Conservation (phyloP, 1,140 invertebrate species). For the Aporrectodea caliginosa region DNA sequence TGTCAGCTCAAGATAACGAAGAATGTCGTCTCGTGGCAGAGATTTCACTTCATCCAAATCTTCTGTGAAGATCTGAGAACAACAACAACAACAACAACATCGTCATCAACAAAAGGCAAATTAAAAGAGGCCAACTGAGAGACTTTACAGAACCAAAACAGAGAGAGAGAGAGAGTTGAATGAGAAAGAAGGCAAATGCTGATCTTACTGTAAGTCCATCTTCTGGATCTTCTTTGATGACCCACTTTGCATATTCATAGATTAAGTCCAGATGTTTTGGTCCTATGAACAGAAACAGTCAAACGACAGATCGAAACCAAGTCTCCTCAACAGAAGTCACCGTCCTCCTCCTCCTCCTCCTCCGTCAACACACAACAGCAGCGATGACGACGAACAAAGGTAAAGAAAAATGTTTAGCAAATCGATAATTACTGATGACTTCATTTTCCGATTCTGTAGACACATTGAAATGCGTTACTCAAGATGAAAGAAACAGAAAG, state of each 20-base stretch:
- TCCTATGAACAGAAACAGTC: too few species aligned
- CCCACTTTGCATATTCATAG: conserved; percentile 91
- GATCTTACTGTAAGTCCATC: conserved; percentile 71
- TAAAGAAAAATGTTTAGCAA: too few species aligned
- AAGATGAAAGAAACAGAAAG: too few species aligned
- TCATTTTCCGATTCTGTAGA: too few species aligned
- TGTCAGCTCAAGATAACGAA: conserved; percentile 80
- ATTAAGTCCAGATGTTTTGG: conserved; percentile 84
- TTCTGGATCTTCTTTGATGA: conserved; percentile 77
- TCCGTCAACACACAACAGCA: too few species aligned
- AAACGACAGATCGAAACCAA: too few species aligned
- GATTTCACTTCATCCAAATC: conserved; percentile 82
- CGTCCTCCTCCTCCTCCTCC: too few species aligned
- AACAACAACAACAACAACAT: conserved; percentile 35
- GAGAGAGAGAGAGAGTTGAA: background rate
- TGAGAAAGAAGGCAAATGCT: background rate
- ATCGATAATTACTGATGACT: too few species aligned
- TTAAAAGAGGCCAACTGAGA: too few species aligned
- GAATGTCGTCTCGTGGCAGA: conserved; percentile 78
- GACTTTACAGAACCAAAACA: background rate
- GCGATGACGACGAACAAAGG: too few species aligned
- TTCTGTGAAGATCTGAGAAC: conserved; percentile 78
- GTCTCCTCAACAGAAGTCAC: too few species aligned
- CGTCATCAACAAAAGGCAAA: background rate
- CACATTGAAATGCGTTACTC: too few species aligned